Evolutionary conservation across 1,140 invertebrate genomes (phyloP), one percentile per base, ranked within the genome.

Genomic region (Drosophila santomea): DNA sequence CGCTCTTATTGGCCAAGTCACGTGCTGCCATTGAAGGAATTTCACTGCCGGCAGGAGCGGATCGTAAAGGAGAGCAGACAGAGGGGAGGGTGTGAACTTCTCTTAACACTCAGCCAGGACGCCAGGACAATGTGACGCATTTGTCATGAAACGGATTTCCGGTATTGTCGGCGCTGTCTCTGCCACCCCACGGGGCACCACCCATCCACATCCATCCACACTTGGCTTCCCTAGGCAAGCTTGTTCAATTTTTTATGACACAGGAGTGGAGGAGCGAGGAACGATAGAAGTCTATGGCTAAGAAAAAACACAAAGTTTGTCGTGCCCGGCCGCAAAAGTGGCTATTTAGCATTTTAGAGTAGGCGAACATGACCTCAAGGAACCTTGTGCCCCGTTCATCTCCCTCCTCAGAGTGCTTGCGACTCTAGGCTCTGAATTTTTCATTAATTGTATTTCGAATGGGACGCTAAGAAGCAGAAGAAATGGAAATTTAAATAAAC

Each of bases 131-230:
- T 89, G 77, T 73, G 77, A 79, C 64, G 85, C 85, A 89, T 89
- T 89, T 90, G 84, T 89, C 84, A 89, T 89, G 84, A 89, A 89
- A 78, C 84, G 84, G 84, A 89, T 89, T 89, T 89, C 85, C 84
- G 85, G 84, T 78, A 89, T 89, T 89, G 74, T 67, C 78, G 66
- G 61, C 54, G 74, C 68, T 78, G 78, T 88, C 61, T 82, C 58
- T 73, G 62, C 84, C 54, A 41, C 38, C 48, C 43, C 20, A 41
- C 25, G 32, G 32, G 25, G 25, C 25, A 25, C 25, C 25, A 25
- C 25, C 25, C 25, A 25, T 25, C 25, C 25, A n/a, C 0, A 1
- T 20, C 12, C 72, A 76, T 47, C 75, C 56, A 5, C 79, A 80
- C 80, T 80, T 89, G 80, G 89, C 84, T 89, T 45, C 45, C 47